A percentile compares a stretch with the other conserved stretches of the same genome.
Evolutionary conservation across 1,140 invertebrate genomes (phyloP).

Genomic region (Drosophila leontia): DNA sequence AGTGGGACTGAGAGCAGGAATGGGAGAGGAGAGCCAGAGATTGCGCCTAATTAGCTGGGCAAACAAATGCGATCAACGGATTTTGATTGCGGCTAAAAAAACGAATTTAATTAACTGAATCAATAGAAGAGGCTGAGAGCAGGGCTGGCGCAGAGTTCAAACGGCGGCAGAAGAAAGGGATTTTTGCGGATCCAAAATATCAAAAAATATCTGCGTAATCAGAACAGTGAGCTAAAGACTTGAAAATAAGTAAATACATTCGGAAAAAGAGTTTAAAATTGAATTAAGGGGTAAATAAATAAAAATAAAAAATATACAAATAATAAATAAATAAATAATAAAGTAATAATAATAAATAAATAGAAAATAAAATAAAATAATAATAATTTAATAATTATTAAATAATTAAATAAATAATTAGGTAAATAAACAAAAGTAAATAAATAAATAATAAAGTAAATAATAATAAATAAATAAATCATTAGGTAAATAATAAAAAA

Average conservation of each 20-base stretch:
- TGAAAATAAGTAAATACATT: not conserved
- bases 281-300: too few relatives aligned
- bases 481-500: too few relatives aligned
- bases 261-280: too few relatives aligned
- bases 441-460: too few relatives aligned
- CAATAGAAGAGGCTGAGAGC: constrained; percentile 42
- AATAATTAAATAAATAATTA: not conserved
- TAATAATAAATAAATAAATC: too few relatives aligned
- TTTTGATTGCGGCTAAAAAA: constrained; percentile 42
- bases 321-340: not conserved
- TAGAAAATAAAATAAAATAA: too few relatives aligned
- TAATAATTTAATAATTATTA: not conserved
- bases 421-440: too few relatives aligned
- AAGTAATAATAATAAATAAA: too few relatives aligned
- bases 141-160: constrained; percentile 51
- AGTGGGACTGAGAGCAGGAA: not conserved
- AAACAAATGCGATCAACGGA: constrained; percentile 46
- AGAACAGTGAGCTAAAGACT: not conserved
- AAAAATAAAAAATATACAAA: too few relatives aligned
- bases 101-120: constrained; percentile 74
- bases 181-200: constrained; percentile 33
- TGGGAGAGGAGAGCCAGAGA: constrained; percentile 4
- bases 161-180: constrained; percentile 39
- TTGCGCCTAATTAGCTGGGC: constrained; percentile 54
- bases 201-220: constrained; percentile 52